These are phyloP conservation scores for Carterocephalus palaemon DNA, from an alignment of 2,888 invertebrate genomes.

Conservation along the genomic window DNA sequence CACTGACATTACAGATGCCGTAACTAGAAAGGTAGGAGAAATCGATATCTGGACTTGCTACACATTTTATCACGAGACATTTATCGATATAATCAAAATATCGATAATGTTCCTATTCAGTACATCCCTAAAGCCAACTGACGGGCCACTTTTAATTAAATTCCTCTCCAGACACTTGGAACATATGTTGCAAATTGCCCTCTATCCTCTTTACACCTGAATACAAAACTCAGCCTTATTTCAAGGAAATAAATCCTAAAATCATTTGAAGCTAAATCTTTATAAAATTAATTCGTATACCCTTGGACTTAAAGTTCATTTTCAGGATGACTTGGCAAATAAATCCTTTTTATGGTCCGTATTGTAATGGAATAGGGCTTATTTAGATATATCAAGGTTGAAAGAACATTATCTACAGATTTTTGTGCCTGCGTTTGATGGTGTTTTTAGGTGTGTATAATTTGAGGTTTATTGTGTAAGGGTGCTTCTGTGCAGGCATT, in stretches of 20 bases:
- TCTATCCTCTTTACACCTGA: slow-evolving; percentile 12
- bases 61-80: no score
- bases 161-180: slow-evolving; percentile 68
- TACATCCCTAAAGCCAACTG: slow-evolving; percentile 41
- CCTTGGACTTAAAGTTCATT: slow-evolving; percentile 12
- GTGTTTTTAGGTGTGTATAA: slow-evolving; percentile 34
- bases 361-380: slow-evolving; percentile 24
- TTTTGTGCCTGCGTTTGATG: slow-evolving; percentile 33
- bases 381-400: slow-evolving; percentile 22
- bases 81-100: slow-evolving; percentile 22
- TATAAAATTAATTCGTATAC: slow-evolving; percentile 17
- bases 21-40: no score
- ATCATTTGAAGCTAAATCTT: slow-evolving; percentile 25
- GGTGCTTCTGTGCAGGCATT: slow-evolving; percentile 5
- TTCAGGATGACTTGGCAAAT: slow-evolving; percentile 15
- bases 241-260: slow-evolving; percentile 32
- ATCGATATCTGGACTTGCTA: no score
- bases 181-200: slow-evolving; percentile 72
- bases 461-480: slow-evolving; percentile 31
- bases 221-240: slow-evolving; percentile 32
- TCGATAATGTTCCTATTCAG: slow-evolving; percentile 28
- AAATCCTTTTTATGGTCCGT: slow-evolving; percentile 20
- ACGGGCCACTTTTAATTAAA: slow-evolving; percentile 81
- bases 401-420: slow-evolving; percentile 32
- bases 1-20: no score